Base-by-base conservation (phyloP, 30 jellyfish, hydroid and myxozoan species). In the Aurelia coerulea region DNA sequence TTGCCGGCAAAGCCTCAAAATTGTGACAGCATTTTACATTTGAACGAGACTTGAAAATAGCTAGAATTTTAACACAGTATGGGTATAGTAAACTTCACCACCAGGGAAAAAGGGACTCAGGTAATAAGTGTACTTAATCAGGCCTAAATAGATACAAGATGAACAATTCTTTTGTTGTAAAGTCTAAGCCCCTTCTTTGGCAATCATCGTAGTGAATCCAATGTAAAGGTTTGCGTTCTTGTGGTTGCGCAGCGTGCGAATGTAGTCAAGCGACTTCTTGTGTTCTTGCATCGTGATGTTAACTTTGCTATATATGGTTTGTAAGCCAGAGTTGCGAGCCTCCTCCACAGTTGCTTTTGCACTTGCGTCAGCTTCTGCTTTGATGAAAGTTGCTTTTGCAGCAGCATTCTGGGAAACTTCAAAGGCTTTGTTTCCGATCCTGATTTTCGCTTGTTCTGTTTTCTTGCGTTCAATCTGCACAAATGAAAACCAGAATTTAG, bases 261-360 rank as follows among this genome's bases (percentile, higher is more conserved):
- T 53, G 84, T 88, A 88, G 58, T 88, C 96, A 17, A 88, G 79
- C 4, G 91, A 78, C 39, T 78, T 79, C 80, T 88, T 88, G 88
- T 88, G 91, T 33, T 83, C 71, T 73, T 70, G 87, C 18, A 11
- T 1, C 16, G 91, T 88, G 16, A 88, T 79, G 62, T 88, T 88
- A 62, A 88, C 65, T 5, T 88, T 60, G 2, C 62, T 46, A 41
- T 53, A 88, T 37, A 88, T 80, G 13, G 46, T 73, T 29, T 88
- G 91, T 81, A 88, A 51, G n/a, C 96, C 96, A 69, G 91, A 80
- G 73, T 78, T 88, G 31, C 96, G 68, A 14, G 96, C 90, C 37
- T 79, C 76, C 37, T 87, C 91, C 12, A 78, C 70, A 3, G 50
- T 49, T 7, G 96, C 96, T 46, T 88, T 77, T 1, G 96, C 88